Conservation (phyloP, 2,888 invertebrate genomes). For the Xestia rhomboidea region DNA sequence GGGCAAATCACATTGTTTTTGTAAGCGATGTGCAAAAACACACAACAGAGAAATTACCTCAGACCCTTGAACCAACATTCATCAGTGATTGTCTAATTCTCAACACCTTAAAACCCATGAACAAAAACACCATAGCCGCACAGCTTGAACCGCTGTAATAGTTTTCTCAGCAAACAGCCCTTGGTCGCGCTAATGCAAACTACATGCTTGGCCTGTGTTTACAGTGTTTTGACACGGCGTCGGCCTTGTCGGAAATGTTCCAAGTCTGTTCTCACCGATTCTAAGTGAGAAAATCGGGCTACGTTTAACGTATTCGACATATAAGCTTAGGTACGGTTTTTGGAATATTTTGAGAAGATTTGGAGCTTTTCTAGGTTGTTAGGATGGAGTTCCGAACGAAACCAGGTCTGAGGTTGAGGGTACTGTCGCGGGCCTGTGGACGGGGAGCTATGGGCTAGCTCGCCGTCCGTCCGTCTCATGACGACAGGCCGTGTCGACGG, state of each 20-base stretch:
- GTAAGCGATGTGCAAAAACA: too few species aligned
- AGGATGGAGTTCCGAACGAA: neutral
- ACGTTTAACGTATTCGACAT: neutral
- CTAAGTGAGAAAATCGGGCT: conserved; percentile 52
- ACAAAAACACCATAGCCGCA: conserved; percentile 44
- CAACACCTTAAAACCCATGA: conserved; percentile 8
- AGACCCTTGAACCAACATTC: too few species aligned
- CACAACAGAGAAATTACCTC: too few species aligned
- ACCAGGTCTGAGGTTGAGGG: neutral
- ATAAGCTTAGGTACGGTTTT: neutral
- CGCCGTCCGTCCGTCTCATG: too few species aligned
- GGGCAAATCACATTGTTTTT: too few species aligned
- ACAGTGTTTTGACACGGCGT: conserved; percentile 65
- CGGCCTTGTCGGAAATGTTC: conserved; percentile 74
- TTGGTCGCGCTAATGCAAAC: conserved; percentile 65
- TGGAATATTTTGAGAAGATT: neutral
- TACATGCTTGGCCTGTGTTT: conserved; percentile 62
- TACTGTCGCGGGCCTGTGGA: too few species aligned
- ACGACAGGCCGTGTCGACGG: too few species aligned
- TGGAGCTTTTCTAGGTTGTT: neutral
- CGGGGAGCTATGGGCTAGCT: too few species aligned
- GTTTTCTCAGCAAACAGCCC: conserved; percentile 71
- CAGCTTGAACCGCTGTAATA: conserved; percentile 60
- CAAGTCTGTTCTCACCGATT: conserved; percentile 48
- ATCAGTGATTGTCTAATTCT: neutral